Conservation (phyloP, 2,797 vertebrate species). For the Clarias platycephalus region DNA sequence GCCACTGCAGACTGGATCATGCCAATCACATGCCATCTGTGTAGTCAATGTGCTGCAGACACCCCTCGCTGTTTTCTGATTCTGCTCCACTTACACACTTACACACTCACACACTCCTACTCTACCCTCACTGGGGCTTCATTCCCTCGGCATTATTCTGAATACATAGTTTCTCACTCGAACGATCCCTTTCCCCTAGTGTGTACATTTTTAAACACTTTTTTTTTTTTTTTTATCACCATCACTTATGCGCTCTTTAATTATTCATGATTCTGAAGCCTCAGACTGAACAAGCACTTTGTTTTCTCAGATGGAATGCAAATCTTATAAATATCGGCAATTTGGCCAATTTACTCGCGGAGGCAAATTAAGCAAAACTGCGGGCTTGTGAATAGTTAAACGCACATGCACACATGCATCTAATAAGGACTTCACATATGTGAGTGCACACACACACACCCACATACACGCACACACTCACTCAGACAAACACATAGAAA, state of each 20-base stretch:
- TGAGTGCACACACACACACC: background rate
- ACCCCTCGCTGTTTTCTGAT: conserved; percentile 30
- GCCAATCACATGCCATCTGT: conserved; percentile 47
- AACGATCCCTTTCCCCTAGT: background rate
- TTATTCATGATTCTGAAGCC: conserved; percentile 38
- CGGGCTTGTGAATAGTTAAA: conserved; percentile 55
- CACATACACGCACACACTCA: background rate
- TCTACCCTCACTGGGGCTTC: conserved; percentile 20
- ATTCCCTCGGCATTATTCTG: conserved; percentile 2
- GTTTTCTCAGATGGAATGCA: conserved; percentile 59
- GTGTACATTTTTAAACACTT: conserved; percentile 22
- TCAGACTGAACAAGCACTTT: conserved; percentile 50
- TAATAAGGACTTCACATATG: background rate
- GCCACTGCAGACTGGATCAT: conserved; percentile 39
- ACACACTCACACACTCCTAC: background rate
- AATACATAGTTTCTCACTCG: conserved; percentile 18
- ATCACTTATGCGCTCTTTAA: conserved; percentile 29
- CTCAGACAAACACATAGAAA: background rate
- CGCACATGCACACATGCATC: background rate
- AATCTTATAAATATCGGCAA: conserved; percentile 54
- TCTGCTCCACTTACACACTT: conserved; percentile 22
- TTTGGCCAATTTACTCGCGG: conserved; percentile 43
- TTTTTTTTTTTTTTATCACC: background rate
- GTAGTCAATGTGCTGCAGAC: conserved; percentile 32
- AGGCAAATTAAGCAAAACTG: conserved; percentile 53